A percentile compares a stretch with the other conserved stretches of the same genome.
phyloP scores from a whole-genome alignment of 2,888 invertebrate genomes.

The Octodonta nipae region DNA sequence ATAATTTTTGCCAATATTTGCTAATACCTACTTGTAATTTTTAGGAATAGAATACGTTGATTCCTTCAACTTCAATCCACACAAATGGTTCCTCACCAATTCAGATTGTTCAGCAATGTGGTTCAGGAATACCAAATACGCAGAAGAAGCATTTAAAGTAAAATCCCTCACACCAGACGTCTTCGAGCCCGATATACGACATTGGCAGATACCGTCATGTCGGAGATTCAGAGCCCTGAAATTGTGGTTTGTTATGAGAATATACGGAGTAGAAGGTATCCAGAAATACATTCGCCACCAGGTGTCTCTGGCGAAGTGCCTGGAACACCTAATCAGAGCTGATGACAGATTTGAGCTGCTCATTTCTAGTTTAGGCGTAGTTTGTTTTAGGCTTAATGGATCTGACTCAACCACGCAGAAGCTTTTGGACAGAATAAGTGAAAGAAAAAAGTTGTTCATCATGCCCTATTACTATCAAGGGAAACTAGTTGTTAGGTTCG shows the following conservation, averaged over 20 bases:
- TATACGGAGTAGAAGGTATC: slow-evolving; percentile 69
- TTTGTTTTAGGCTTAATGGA: slow-evolving; percentile 77
- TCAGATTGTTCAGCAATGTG: slow-evolving; percentile 93
- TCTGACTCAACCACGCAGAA: slow-evolving; percentile 49
- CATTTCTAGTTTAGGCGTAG: slow-evolving; percentile 44
- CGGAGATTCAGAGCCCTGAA: slow-evolving; percentile 80
- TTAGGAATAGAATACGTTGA: slow-evolving; percentile 56
- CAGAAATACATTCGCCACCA: slow-evolving; percentile 65
- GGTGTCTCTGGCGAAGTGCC: slow-evolving; percentile 60
- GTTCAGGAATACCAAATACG: slow-evolving; percentile 67
- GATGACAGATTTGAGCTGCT: slow-evolving; percentile 69
- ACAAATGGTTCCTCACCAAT: slow-evolving; percentile 90
- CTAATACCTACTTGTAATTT: too few species aligned
- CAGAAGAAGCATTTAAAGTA: slow-evolving; percentile 78
- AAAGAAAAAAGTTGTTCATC: slow-evolving; percentile 66
- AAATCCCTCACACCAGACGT: slow-evolving; percentile 11
- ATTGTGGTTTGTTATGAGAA: slow-evolving; percentile 81
- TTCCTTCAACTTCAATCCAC: slow-evolving; percentile 87
- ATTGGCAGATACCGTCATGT: slow-evolving; percentile 80
- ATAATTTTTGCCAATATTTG: too few species aligned
- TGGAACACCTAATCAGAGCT: slow-evolving; percentile 53
- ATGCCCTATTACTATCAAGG: slow-evolving; percentile 61
- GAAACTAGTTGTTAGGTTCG: slow-evolving; percentile 64
- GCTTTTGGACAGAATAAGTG: slow-evolving; percentile 58
- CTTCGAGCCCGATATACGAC: slow-evolving; percentile 68